Percentiles rank a stretch among this genome's conserved stretches.
These are phyloP conservation scores for Rhagonycha lutea DNA, from an alignment of 2,888 invertebrate species.

Conservation along the genomic window DNA sequence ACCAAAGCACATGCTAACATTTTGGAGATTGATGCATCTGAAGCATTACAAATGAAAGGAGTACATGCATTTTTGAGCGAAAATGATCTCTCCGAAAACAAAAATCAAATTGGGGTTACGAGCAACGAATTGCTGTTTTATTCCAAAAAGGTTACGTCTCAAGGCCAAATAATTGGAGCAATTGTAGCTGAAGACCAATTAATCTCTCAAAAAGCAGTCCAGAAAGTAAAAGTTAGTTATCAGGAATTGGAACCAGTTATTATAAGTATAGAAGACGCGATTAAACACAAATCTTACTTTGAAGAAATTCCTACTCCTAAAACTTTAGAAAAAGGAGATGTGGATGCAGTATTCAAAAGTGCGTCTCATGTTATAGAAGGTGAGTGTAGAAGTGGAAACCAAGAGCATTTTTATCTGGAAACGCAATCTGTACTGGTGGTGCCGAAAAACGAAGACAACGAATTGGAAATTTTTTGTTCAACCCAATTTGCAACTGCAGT, in stretches of 20 bases:
- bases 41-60: slow-evolving; percentile 75
- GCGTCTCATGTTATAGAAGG: slow-evolving; percentile 79
- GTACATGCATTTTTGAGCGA: slow-evolving; percentile 80
- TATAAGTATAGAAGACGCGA: slow-evolving; percentile 87
- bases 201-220: slow-evolving; percentile 82
- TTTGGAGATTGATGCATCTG: slow-evolving; percentile 70
- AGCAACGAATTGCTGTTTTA: slow-evolving; percentile 85
- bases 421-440: slow-evolving; percentile 72
- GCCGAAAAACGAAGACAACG: slow-evolving; percentile 79
- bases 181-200: slow-evolving; percentile 78
- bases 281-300: slow-evolving; percentile 73
- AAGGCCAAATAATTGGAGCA: slow-evolving; percentile 82
- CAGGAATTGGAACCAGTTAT: slow-evolving; percentile 80
- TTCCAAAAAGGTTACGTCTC: slow-evolving; percentile 71
- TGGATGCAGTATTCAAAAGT: slow-evolving; percentile 62
- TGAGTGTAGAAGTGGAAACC: slow-evolving; percentile 80
- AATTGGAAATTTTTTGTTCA: slow-evolving; percentile 82
- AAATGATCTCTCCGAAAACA: slow-evolving; percentile 72
- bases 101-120: slow-evolving; percentile 71
- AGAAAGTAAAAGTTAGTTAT: slow-evolving; percentile 78
- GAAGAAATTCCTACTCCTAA: slow-evolving; percentile 59
- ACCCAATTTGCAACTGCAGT: slow-evolving; percentile 83
- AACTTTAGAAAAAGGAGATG: slow-evolving; percentile 67
- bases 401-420: slow-evolving; percentile 97
- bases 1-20: slow-evolving; percentile 83